phyloP scores from a whole-genome alignment of 1,140 invertebrate genomes.

The Paraescarpia echinospica region DNA sequence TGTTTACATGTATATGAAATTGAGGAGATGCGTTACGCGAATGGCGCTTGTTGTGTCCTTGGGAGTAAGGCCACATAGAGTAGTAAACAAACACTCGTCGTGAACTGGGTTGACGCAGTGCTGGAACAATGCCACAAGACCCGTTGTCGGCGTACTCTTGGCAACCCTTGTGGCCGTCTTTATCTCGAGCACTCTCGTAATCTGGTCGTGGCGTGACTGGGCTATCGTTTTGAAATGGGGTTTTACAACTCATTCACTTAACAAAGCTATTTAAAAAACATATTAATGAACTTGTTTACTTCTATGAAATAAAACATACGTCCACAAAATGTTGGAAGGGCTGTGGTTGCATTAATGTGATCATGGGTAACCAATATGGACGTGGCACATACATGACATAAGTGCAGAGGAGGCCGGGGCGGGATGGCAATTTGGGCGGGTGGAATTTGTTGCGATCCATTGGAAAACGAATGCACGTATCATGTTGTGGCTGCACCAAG shows the following conservation, averaged over 20 bases:
- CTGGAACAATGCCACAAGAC: not conserved
- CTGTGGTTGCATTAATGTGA: no score
- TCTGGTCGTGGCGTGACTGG: not conserved
- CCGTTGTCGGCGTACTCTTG: not conserved
- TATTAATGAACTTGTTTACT: not conserved
- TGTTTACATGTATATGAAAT: no score
- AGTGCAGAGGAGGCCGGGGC: no score
- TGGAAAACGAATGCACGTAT: no score
- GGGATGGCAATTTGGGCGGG: no score
- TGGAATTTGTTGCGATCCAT: no score
- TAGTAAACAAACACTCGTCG: not conserved
- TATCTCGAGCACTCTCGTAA: not conserved
- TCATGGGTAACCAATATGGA: no score
- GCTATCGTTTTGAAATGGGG: not conserved
- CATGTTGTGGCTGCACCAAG: no score
- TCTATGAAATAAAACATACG: not conserved
- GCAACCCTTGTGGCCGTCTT: not conserved
- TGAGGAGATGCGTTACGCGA: no score
- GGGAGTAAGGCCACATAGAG: not conserved
- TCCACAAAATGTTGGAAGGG: no score
- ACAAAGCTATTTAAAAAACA: not conserved
- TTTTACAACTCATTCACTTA: not conserved
- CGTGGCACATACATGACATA: no score
- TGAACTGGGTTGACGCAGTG: not conserved
- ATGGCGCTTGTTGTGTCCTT: not conserved